A percentile compares a stretch with the other conserved stretches of the same genome.
Evolutionary conservation across 1,140 invertebrate genomes (phyloP).

Genomic region (Zeugodacus cucurbitae): DNA sequence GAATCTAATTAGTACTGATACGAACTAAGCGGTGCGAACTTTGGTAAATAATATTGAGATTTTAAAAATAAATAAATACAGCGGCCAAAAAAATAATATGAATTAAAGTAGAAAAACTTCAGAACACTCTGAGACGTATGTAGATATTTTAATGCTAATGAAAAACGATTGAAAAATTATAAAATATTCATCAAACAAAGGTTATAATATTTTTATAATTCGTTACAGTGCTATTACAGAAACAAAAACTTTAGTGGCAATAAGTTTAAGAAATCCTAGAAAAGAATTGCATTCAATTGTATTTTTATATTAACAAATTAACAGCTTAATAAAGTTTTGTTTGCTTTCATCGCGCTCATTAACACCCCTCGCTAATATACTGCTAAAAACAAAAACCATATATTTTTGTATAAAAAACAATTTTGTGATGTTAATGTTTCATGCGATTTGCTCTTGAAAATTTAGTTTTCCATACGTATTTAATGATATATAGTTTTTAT

Average conservation of each 20-base stretch:
- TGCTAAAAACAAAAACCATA: background rate
- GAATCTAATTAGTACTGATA: background rate
- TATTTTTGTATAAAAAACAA: background rate
- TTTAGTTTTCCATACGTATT: background rate
- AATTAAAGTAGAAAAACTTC: background rate
- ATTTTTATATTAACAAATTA: background rate
- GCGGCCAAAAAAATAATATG: background rate
- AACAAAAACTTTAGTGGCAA: background rate
- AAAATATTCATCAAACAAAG: background rate
- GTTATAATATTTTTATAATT: background rate
- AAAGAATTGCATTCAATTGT: background rate
- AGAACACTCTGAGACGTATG: background rate
- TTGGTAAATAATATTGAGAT: background rate
- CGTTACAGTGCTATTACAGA: background rate
- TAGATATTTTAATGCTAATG: conserved; percentile 6
- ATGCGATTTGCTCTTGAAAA: background rate
- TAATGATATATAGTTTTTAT: background rate
- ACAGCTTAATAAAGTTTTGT: background rate
- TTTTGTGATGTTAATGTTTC: conserved; percentile 9
- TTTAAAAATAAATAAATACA: background rate
- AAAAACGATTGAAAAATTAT: background rate
- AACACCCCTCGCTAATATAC: background rate
- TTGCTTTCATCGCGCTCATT: background rate
- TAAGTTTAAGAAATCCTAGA: background rate
- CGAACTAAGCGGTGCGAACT: background rate